These are phyloP conservation scores for Fulica atra DNA, from an alignment of 2,113 vertebrate species.

Conservation along the genomic window DNA sequence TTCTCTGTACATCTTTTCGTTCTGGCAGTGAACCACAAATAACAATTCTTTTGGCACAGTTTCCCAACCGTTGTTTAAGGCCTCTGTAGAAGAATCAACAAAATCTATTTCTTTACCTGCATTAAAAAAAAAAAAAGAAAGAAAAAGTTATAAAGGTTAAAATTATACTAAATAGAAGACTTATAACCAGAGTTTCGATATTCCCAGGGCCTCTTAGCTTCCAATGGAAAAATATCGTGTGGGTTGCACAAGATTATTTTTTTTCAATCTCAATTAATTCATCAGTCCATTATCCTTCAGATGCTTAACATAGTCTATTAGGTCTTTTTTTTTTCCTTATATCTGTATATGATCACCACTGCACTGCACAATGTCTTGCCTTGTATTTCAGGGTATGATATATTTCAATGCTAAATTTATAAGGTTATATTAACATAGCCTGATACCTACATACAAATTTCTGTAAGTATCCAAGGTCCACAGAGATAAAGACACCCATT, in stretches of 20 bases:
- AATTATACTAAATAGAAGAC: background rate
- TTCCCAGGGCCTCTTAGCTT: background rate
- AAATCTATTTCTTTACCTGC: background rate
- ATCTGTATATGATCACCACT: background rate
- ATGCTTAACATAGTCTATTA: background rate
- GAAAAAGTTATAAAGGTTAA: background rate
- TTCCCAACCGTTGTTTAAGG: background rate
- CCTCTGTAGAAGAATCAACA: background rate
- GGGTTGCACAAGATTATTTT: background rate
- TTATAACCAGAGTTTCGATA: background rate
- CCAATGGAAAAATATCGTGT: background rate
- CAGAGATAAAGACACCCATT: background rate
- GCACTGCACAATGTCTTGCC: background rate
- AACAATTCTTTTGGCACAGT: background rate
- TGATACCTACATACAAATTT: background rate
- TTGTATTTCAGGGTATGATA: background rate
- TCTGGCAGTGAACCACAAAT: constrained; percentile 3
- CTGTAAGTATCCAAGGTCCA: background rate
- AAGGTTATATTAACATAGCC: background rate
- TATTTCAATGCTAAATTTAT: background rate
- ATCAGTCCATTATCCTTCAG: background rate
- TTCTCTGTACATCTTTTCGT: background rate
- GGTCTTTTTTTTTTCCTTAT: background rate
- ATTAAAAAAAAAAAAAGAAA: background rate
- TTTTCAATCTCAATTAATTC: background rate